A percentile compares a stretch with the other conserved stretches of the same genome.
Evolutionary conservation across 2,113 vertebrate species (phyloP).

Genomic region (Scophthalmus maximus): DNA sequence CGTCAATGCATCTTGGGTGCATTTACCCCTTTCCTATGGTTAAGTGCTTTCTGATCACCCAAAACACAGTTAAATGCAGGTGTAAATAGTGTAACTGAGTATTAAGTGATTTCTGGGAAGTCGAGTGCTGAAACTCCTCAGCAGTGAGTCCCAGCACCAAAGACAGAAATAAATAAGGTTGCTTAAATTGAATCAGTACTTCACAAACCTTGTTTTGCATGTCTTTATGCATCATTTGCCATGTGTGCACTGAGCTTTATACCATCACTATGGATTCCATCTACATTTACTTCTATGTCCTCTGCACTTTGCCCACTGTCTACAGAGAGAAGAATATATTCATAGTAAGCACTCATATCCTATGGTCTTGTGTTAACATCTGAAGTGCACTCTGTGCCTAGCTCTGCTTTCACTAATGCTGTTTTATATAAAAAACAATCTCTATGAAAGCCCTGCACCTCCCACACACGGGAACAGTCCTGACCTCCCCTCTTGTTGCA

Average conservation of each 20-base stretch:
- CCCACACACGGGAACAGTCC: conserved; percentile 63
- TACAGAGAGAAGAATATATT: conserved; percentile 68
- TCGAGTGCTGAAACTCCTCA: not conserved
- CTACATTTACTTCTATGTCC: conserved; percentile 38
- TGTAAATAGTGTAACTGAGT: not conserved
- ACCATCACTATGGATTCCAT: conserved; percentile 2
- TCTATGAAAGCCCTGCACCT: conserved; percentile 76
- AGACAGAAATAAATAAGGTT: not conserved
- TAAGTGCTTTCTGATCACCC: not conserved
- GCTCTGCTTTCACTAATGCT: conserved; percentile 76
- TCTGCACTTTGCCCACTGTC: conserved; percentile 38
- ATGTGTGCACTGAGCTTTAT: not conserved
- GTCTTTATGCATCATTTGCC: not conserved
- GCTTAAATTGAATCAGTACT: not conserved
- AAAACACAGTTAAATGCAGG: not conserved
- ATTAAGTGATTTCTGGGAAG: not conserved
- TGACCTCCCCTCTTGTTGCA: conserved; percentile 63
- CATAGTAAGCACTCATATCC: conserved; percentile 65
- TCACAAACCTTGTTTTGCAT: not conserved
- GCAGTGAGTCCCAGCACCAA: not conserved
- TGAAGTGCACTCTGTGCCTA: conserved; percentile 80
- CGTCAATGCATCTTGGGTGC: not conserved
- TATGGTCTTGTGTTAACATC: conserved; percentile 70
- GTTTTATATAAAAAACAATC: conserved; percentile 77
- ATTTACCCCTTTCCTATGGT: not conserved